A percentile compares a stretch with the other conserved stretches of the same genome.
phyloP scores from a whole-genome alignment of 2,888 invertebrate species.

The Platypus cylindrus region DNA sequence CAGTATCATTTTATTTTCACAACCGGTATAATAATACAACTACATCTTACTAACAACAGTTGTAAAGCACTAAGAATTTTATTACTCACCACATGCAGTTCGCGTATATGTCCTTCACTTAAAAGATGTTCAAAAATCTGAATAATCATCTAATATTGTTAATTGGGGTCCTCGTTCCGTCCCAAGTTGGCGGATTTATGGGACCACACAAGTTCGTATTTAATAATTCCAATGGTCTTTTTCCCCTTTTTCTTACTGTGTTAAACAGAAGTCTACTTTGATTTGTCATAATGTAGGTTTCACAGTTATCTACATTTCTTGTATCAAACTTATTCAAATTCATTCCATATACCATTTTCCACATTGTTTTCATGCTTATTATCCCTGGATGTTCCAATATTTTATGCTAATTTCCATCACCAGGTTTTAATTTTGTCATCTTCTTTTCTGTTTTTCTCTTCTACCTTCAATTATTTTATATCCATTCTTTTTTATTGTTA shows the following conservation, averaged over 20 bases:
- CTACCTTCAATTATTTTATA: no score
- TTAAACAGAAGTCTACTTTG: conserved; percentile 20
- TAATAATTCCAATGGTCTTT: conserved; percentile 25
- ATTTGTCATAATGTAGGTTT: conserved; percentile 5
- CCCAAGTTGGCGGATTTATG: conserved; percentile 23
- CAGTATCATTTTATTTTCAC: no score
- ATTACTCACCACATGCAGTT: no score
- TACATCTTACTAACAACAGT: no score
- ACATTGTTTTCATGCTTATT: conserved; percentile 6
- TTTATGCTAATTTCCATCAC: conserved; percentile 11
- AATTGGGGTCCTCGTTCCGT: conserved; percentile 26
- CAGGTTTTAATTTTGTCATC: no score
- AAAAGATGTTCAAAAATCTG: conserved; percentile 26
- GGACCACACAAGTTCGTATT: conserved; percentile 27
- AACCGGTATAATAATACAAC: no score
- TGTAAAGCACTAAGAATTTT: no score
- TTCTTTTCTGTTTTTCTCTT: no score
- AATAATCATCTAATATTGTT: conserved; percentile 27
- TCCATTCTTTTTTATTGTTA: no score
- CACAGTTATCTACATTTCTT: conserved; percentile 6
- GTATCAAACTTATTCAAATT: not conserved
- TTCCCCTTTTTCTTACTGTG: conserved; percentile 17
- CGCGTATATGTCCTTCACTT: no score
- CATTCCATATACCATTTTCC: not conserved
- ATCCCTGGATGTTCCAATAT: conserved; percentile 10